Percentiles rank a stretch among this genome's conserved stretches.
phyloP scores from a whole-genome alignment of 64 coral and sea anemone species.

The Actinia equina region DNA sequence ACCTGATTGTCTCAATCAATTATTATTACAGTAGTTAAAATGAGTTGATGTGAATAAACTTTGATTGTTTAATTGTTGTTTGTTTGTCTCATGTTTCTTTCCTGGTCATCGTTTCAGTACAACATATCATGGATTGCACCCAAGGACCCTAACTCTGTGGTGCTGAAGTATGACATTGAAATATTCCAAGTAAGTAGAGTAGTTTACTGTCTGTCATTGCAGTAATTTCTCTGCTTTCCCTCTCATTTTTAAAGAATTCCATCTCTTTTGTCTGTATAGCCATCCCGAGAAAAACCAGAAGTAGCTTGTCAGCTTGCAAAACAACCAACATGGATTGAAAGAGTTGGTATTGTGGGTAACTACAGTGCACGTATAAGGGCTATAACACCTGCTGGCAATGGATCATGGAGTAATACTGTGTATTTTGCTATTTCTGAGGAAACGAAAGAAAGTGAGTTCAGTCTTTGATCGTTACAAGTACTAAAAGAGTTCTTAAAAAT shows the following conservation, averaged over 20 bases:
- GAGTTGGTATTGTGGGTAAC: constrained; percentile 6
- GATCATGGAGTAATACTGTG: constrained; percentile 75
- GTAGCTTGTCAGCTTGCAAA: constrained; percentile 31
- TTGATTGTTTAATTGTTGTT: too few species aligned
- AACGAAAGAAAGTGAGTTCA: constrained; percentile 7
- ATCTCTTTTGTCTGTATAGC: background rate
- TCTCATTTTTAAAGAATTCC: background rate
- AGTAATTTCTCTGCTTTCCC: too few species aligned
- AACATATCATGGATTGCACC: constrained; percentile 23
- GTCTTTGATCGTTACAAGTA: background rate
- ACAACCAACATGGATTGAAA: background rate
- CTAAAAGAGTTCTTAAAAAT: background rate
- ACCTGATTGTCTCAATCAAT: too few species aligned
- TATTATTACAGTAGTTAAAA: too few species aligned
- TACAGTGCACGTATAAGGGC: constrained; percentile 86
- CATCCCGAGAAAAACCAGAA: background rate
- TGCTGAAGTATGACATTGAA: constrained; percentile 59
- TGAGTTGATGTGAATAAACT: too few species aligned
- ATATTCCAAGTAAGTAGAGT: constrained; percentile 18
- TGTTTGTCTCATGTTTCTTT: background rate
- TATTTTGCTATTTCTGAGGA: constrained; percentile 21
- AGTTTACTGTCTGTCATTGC: too few species aligned
- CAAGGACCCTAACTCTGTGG: constrained; percentile 41
- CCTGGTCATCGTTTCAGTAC: constrained; percentile 17
- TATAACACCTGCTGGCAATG: constrained; percentile 93